Conservation (phyloP, 64 coral and sea anemone genomes). For the Actinia equina region DNA sequence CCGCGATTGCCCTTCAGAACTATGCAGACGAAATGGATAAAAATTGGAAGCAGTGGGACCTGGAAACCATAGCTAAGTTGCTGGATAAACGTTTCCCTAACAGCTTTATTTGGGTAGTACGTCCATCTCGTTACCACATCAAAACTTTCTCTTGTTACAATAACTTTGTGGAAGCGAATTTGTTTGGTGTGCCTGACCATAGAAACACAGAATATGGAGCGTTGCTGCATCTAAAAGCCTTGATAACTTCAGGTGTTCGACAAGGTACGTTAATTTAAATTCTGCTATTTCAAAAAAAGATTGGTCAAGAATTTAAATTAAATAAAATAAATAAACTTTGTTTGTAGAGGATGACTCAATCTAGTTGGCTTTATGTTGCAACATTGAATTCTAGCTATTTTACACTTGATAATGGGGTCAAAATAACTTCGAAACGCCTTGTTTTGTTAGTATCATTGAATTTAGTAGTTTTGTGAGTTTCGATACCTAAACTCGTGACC, state of each 20-base stretch:
- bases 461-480: too few relatives aligned
- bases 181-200: slow-evolving; percentile 88
- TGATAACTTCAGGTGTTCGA: slow-evolving; percentile 64
- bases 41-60: slow-evolving; percentile 89
- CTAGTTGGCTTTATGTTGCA: too few relatives aligned
- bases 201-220: slow-evolving; percentile 76
- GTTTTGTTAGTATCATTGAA: too few relatives aligned
- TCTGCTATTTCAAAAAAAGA: too few relatives aligned
- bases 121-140: slow-evolving; percentile 64
- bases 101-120: slow-evolving; percentile 93
- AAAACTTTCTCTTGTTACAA: slow-evolving; percentile 87
- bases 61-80: slow-evolving; percentile 80
- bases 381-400: too few relatives aligned
- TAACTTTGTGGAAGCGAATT: slow-evolving; percentile 82
- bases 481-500: too few relatives aligned
- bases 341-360: too few relatives aligned
- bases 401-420: too few relatives aligned
- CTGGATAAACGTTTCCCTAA: slow-evolving; percentile 73
- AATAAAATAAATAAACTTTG: too few relatives aligned
- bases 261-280: slow-evolving; percentile 28
- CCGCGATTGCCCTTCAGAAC: slow-evolving; percentile 37
- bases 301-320: too few relatives aligned
- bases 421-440: too few relatives aligned
- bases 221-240: slow-evolving; percentile 49
- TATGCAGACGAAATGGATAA: slow-evolving; percentile 84